phyloP scores from a whole-genome alignment of 2,888 invertebrate genomes.

The Aporophyla lueneburgensis region DNA sequence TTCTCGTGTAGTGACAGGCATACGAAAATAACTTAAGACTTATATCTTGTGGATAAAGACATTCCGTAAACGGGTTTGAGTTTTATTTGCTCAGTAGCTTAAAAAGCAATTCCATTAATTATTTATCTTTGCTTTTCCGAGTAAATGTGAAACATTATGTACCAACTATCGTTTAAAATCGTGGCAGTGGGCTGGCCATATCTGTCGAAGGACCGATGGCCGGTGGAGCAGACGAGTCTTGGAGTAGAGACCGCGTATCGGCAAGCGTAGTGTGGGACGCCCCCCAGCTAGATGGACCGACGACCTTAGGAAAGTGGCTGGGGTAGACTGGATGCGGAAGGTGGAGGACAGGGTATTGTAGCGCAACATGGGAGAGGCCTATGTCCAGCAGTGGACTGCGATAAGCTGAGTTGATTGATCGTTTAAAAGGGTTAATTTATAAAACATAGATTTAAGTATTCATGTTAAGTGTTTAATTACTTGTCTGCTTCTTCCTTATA shows the following conservation, averaged over 20 bases:
- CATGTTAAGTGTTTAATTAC: not conserved
- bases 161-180: not conserved
- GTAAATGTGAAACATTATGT: conserved; percentile 11
- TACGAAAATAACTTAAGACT: conserved; percentile 62
- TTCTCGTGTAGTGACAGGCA: conserved; percentile 62
- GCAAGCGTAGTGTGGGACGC: too few relatives aligned
- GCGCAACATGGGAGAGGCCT: too few relatives aligned
- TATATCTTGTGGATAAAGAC: conserved; percentile 33
- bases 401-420: too few relatives aligned
- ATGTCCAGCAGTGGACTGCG: too few relatives aligned
- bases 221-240: too few relatives aligned
- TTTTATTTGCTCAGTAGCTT: conserved; percentile 44
- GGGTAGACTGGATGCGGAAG: too few relatives aligned
- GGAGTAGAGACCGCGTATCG: too few relatives aligned
- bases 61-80: conserved; percentile 58
- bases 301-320: too few relatives aligned
- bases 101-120: conserved; percentile 21
- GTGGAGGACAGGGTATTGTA: too few relatives aligned
- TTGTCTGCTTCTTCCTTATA: not conserved
- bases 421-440: conserved; percentile 5
- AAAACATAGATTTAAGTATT: not conserved
- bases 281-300: too few relatives aligned
- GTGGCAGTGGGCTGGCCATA: too few relatives aligned
- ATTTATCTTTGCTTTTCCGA: conserved; percentile 36
- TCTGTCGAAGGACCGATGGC: too few relatives aligned